phyloP scores from a whole-genome alignment of 2,797 vertebrate genomes.

The Gambusia yucatana region DNA sequence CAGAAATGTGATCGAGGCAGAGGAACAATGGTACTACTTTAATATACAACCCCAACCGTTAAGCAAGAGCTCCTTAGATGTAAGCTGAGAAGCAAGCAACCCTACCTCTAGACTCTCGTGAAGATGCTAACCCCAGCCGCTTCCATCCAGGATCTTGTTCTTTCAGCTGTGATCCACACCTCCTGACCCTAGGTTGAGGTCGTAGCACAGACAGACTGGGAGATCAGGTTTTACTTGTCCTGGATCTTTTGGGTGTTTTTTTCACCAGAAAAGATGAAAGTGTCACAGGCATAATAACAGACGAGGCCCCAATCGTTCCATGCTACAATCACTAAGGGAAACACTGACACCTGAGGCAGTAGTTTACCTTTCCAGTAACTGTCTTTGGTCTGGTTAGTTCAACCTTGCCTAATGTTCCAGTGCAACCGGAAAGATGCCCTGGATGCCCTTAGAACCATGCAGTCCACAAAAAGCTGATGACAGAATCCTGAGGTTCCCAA shows the following conservation, averaged over 20 bases:
- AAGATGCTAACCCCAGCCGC: not conserved
- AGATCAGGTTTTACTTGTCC: not conserved
- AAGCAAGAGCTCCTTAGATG: not conserved
- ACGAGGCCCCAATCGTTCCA: not conserved
- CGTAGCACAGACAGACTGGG: not conserved
- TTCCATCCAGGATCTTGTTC: not conserved
- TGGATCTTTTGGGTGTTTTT: not conserved
- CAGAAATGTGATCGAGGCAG: not conserved
- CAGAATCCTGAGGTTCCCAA: no score
- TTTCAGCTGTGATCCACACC: not conserved
- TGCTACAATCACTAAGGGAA: not conserved
- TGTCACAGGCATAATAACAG: not conserved
- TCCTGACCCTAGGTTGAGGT: not conserved
- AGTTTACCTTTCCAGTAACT: not conserved
- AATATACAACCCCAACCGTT: no score
- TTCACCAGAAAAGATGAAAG: not conserved
- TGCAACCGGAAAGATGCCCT: not conserved
- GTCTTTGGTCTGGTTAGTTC: not conserved
- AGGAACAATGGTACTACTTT: not conserved
- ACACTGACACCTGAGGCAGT: no score
- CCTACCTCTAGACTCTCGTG: not conserved
- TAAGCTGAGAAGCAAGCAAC: not conserved
- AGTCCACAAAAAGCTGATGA: not conserved
- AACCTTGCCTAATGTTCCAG: not conserved
- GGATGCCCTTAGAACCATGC: not conserved